Percentiles rank a stretch among this genome's conserved stretches.
Evolutionary conservation across 1,140 invertebrate species (phyloP).

Genomic region (Sminthurides bifidus): DNA sequence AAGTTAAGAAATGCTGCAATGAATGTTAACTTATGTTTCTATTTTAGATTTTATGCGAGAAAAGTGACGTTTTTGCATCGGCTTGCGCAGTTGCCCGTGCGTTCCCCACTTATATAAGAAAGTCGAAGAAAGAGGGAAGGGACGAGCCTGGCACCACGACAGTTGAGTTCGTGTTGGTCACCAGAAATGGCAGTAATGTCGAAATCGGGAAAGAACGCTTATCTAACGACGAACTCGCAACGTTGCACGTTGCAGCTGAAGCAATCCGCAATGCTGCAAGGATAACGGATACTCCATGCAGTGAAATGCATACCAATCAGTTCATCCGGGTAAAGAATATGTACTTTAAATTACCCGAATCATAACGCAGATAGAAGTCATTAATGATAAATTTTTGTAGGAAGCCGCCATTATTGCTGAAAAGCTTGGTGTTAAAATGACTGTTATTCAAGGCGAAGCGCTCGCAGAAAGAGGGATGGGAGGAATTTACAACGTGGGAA

Average conservation of each 20-base stretch:
- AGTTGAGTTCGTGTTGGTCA: slow-evolving; percentile 32
- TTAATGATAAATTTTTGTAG: slow-evolving; percentile 39
- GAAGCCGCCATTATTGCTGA: slow-evolving; percentile 53
- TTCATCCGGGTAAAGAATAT: slow-evolving; percentile 59
- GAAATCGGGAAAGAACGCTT: slow-evolving; percentile 15
- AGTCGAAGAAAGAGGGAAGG: slow-evolving; percentile 38
- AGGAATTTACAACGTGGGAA: slow-evolving; percentile 77
- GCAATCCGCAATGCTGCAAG: slow-evolving; percentile 59
- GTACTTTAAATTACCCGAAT: too few relatives aligned
- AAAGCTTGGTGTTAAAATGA: slow-evolving; percentile 50
- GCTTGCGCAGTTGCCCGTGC: slow-evolving; percentile 67
- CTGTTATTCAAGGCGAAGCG: slow-evolving; percentile 64
- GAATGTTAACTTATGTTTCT: background rate
- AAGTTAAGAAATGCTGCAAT: background rate
- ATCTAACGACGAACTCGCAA: slow-evolving; percentile 45
- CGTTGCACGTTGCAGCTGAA: slow-evolving; percentile 48
- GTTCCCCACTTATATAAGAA: slow-evolving; percentile 58
- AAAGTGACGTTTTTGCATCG: slow-evolving; percentile 58
- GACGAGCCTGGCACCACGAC: slow-evolving; percentile 12
- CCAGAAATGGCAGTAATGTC: slow-evolving; percentile 2
- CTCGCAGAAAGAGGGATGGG: slow-evolving; percentile 60
- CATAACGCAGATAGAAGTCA: too few relatives aligned
- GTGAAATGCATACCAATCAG: slow-evolving; percentile 67
- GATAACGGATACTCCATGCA: slow-evolving; percentile 72
- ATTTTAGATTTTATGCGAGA: slow-evolving; percentile 62